These are phyloP conservation scores for Centroberyx gerrardi DNA, from an alignment of 2,797 vertebrate species.

Conservation along the genomic window DNA sequence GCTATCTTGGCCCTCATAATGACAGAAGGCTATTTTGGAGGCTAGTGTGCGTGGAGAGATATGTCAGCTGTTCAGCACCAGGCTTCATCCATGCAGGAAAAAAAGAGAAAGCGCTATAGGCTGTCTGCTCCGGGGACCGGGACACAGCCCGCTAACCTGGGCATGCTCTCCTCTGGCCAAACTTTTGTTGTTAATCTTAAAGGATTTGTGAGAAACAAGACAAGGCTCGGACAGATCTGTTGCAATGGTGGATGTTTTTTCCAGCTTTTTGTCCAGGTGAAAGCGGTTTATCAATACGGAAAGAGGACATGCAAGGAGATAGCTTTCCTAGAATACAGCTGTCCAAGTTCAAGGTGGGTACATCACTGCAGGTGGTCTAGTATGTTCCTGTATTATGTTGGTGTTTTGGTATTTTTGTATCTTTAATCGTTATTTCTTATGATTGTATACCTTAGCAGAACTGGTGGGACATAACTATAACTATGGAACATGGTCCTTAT, in stretches of 20 bases:
- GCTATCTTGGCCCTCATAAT: constrained; percentile 82
- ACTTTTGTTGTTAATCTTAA: constrained; percentile 65
- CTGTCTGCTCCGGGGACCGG: constrained; percentile 67
- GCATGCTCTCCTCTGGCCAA: constrained; percentile 59
- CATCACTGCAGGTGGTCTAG: constrained; percentile 18
- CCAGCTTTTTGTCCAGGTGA: constrained; percentile 28
- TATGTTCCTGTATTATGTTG: background rate
- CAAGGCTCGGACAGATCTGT: constrained; percentile 35
- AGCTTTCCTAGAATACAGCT: constrained; percentile 27
- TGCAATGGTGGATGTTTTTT: constrained; percentile 48
- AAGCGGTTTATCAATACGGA: constrained; percentile 5
- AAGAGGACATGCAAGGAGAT: constrained; percentile 44
- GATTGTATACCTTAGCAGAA: background rate
- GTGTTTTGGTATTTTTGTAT: background rate
- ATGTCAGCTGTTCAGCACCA: constrained; percentile 88
- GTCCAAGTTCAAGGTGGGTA: constrained; percentile 67
- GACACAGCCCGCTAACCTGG: constrained; percentile 56
- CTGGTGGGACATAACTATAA: no score
- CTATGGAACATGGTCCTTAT: background rate
- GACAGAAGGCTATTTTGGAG: constrained; percentile 87
- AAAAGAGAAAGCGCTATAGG: constrained; percentile 69
- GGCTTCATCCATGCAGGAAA: constrained; percentile 74
- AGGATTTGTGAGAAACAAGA: constrained; percentile 64
- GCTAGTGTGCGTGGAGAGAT: constrained; percentile 82
- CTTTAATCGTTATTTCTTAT: background rate